Evolutionary conservation across 2,888 invertebrate species (phyloP).

Genomic region (Drosophila anceps): DNA sequence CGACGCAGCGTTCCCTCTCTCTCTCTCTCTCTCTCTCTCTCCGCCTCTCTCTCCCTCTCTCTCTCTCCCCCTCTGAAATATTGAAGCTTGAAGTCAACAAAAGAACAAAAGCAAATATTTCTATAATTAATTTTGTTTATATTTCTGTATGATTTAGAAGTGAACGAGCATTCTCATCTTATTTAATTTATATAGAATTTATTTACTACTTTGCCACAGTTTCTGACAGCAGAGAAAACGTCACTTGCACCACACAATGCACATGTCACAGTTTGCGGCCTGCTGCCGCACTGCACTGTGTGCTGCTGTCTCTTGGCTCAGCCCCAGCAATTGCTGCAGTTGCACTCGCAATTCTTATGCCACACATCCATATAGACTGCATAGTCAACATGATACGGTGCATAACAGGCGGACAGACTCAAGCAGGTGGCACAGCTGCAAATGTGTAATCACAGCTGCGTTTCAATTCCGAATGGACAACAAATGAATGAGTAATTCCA

Average conservation of each 20-base stretch:
- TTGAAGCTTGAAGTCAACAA: background rate
- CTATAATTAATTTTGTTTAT: background rate
- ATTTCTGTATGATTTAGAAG: background rate
- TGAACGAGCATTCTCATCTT: background rate
- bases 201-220: background rate
- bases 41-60: background rate
- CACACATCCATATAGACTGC: background rate
- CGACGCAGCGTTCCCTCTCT: background rate
- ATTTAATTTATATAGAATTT: background rate
- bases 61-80: no score
- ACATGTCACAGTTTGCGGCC: slow-evolving; percentile 46
- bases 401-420: slow-evolving; percentile 2
- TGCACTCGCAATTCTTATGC: slow-evolving; percentile 18
- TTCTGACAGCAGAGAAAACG: background rate
- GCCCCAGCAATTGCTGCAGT: slow-evolving; percentile 3
- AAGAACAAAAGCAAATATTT: background rate
- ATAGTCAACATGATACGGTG: background rate
- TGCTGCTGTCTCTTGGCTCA: background rate
- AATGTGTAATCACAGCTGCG: background rate
- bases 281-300: background rate
- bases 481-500: background rate
- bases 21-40: no score
- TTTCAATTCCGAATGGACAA: background rate
- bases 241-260: slow-evolving; percentile 31
- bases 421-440: background rate